Conservation (phyloP, 2,888 invertebrate species). For the Pterostichus madidus region DNA sequence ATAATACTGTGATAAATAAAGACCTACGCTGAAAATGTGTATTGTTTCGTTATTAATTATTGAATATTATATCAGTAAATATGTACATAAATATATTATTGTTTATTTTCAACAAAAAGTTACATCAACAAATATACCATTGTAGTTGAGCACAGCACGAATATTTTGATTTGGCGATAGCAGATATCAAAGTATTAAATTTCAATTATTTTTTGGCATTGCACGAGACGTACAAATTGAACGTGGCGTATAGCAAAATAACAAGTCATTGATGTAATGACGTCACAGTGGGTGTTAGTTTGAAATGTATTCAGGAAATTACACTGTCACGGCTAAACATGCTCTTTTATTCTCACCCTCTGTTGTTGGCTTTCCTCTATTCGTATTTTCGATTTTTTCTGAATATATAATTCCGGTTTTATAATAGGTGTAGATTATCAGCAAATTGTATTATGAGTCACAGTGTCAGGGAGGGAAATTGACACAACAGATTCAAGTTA, state of each 20-base stretch:
- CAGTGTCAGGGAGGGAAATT: too few relatives aligned
- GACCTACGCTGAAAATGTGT: too few relatives aligned
- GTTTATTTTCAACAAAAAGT: conserved; percentile 10
- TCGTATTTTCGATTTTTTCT: too few relatives aligned
- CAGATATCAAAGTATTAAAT: not conserved
- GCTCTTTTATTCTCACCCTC: conserved; percentile 9
- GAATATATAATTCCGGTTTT: not conserved
- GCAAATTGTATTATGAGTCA: not conserved
- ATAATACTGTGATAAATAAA: too few relatives aligned
- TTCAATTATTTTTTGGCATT: conserved; percentile 13
- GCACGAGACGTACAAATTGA: conserved; percentile 8
- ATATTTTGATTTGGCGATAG: not conserved
- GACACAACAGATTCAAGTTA: too few relatives aligned
- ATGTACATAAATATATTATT: not conserved
- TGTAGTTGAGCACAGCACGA: not conserved
- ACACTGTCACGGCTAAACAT: conserved; percentile 69
- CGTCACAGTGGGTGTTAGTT: conserved; percentile 41
- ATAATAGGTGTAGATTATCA: not conserved
- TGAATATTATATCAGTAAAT: not conserved
- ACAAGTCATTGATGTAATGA: conserved; percentile 44
- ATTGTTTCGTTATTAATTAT: too few relatives aligned
- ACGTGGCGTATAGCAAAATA: conserved; percentile 15
- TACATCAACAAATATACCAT: not conserved
- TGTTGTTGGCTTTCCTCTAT: too few relatives aligned
- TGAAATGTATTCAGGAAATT: conserved; percentile 69